A percentile compares a stretch with the other conserved stretches of the same genome.
These are phyloP conservation scores for Halcyon chelicuti DNA, from an alignment of 2,797 vertebrate species.

Conservation along the genomic window DNA sequence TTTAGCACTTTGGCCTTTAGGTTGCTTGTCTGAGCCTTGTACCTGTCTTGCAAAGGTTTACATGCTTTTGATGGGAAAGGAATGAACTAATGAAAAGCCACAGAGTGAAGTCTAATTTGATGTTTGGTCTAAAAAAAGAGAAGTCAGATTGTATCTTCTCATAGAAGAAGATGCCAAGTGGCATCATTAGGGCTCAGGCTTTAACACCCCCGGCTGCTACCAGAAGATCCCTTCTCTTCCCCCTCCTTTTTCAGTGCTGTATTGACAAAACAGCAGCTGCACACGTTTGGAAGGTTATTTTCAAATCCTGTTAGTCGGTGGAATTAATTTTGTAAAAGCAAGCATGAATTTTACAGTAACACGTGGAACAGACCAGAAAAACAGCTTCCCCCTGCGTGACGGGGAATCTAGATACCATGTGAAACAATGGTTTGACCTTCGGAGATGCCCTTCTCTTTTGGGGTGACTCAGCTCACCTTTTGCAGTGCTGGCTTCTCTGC, in stretches of 20 bases:
- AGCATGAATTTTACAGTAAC: constrained; percentile 35
- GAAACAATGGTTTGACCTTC: not conserved
- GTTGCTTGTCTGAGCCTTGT: constrained; percentile 14
- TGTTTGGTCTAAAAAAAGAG: not conserved
- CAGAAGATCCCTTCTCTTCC: not conserved
- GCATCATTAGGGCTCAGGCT: not conserved
- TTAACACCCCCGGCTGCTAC: not conserved
- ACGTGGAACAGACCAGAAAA: not conserved
- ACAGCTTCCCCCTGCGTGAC: not conserved
- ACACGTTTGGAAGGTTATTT: not conserved
- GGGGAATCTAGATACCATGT: accelerated
- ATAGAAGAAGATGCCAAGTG: not conserved
- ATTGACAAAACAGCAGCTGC: not conserved
- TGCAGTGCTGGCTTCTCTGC: not conserved
- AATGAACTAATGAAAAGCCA: not conserved
- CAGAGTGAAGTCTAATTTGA: not conserved
- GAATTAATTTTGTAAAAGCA: constrained; percentile 48
- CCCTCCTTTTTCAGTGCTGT: not conserved
- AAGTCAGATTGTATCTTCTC: not conserved
- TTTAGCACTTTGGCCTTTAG: constrained; percentile 48
- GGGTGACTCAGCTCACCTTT: not conserved
- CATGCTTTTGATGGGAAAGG: not conserved
- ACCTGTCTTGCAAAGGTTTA: constrained; percentile 20
- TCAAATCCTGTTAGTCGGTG: not conserved
- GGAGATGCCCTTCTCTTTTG: not conserved